Conservation (phyloP, 2,797 vertebrate species). For the Vultur gryphus region DNA sequence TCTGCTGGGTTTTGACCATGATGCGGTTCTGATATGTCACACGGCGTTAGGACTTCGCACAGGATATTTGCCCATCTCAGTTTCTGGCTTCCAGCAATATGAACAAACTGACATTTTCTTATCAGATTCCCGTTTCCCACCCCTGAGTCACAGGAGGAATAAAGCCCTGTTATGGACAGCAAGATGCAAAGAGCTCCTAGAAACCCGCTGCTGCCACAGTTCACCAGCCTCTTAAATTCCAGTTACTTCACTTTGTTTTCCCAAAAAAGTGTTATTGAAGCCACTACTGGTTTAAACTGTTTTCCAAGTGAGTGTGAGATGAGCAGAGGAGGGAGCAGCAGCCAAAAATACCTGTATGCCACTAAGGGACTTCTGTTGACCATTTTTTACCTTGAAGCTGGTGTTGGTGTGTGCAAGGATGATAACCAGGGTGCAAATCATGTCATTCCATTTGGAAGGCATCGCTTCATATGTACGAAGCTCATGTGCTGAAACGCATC, state of each 20-base stretch:
- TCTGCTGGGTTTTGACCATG: not conserved
- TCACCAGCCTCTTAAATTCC: not conserved
- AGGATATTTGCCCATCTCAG: not conserved
- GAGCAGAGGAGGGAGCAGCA: not conserved
- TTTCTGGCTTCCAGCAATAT: not conserved
- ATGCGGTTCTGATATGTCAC: not conserved
- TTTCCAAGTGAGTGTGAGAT: not conserved
- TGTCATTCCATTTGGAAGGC: not conserved
- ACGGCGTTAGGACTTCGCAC: not conserved
- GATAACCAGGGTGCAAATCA: not conserved
- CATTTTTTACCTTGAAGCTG: not conserved
- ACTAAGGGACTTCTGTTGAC: not conserved
- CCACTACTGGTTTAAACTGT: not conserved
- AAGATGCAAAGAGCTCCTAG: not conserved
- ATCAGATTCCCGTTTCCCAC: not conserved
- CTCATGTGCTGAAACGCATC: fast-evolving
- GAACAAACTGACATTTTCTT: not conserved
- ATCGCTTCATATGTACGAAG: not conserved
- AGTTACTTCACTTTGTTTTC: not conserved
- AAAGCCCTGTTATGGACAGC: not conserved
- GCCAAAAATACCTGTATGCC: not conserved
- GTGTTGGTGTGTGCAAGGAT: not conserved
- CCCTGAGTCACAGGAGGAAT: not conserved
- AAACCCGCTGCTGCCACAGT: not conserved
- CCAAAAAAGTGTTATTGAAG: not conserved